These are phyloP conservation scores for Conus betulinus DNA, from an alignment of 1,140 invertebrate genomes.

Conservation along the genomic window DNA sequence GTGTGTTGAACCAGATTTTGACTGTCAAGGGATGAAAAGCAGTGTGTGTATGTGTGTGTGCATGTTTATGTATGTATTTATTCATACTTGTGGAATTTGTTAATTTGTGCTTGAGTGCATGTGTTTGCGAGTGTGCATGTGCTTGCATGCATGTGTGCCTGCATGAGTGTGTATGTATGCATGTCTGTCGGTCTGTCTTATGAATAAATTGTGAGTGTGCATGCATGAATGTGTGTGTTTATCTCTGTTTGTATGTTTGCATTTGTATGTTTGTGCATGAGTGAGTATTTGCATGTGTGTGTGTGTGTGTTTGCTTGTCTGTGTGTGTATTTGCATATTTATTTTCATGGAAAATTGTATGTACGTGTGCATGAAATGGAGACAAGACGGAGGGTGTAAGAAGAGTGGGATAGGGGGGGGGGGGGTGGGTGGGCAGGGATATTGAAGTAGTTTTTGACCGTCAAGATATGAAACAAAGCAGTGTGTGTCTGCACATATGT, in stretches of 20 bases:
- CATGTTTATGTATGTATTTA: too few species aligned
- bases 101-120: too few species aligned
- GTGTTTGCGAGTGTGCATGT: too few species aligned
- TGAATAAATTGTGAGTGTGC: background rate
- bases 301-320: background rate
- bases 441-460: background rate
- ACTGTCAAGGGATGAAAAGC: too few species aligned
- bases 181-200: too few species aligned
- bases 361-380: background rate
- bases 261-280: background rate
- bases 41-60: too few species aligned
- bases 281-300: background rate
- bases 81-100: too few species aligned
- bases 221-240: background rate
- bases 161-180: too few species aligned
- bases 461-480: background rate
- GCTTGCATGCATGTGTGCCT: too few species aligned
- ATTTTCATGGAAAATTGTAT: too few species aligned
- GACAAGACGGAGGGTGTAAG: background rate
- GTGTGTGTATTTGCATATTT: background rate
- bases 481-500: background rate
- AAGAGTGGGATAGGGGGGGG: background rate
- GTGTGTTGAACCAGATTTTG: too few species aligned
- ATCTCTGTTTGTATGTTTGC: too few species aligned
- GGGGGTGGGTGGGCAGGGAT: background rate